These are phyloP conservation scores for Allolobophora icterica DNA, from an alignment of 2,888 invertebrate genomes.

Conservation along the genomic window DNA sequence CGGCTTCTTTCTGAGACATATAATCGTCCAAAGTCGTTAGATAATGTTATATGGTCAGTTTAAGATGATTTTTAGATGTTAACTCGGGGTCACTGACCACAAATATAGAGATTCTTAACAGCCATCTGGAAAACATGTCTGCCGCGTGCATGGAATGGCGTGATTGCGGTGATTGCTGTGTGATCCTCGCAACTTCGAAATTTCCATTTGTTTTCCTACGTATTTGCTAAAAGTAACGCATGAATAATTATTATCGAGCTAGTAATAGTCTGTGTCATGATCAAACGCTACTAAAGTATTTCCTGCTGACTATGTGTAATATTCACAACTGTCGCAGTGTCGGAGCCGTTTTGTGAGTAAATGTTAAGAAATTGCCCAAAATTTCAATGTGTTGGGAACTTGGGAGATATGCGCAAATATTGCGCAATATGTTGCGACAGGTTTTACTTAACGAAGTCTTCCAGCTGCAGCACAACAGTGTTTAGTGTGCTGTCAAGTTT, in stretches of 20 bases:
- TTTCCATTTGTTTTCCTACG: not conserved
- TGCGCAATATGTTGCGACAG: not conserved
- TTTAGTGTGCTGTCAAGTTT: not conserved
- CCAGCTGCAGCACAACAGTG: not conserved
- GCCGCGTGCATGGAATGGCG: conserved; percentile 25
- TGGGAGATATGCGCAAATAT: too few relatives aligned
- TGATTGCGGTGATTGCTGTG: not conserved
- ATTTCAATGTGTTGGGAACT: not conserved
- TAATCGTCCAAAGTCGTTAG: conserved; percentile 33
- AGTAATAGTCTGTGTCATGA: not conserved
- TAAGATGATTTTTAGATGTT: not conserved
- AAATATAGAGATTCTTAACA: not conserved
- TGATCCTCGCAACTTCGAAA: not conserved
- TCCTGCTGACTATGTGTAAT: not conserved
- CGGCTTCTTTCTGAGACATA: conserved; percentile 29
- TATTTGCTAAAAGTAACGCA: not conserved
- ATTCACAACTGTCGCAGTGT: not conserved
- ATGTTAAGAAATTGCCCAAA: not conserved
- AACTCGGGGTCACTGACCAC: not conserved
- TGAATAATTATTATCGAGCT: conserved; percentile 17
- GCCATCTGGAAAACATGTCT: conserved; percentile 25
- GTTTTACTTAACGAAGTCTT: not conserved
- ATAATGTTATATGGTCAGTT: conserved; percentile 45
- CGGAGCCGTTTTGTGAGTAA: not conserved
- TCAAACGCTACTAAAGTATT: not conserved